Evolutionary conservation across 37 sponge, comb jelly and placozoan species (phyloP).

Genomic region (Bolinopsis microptera): DNA sequence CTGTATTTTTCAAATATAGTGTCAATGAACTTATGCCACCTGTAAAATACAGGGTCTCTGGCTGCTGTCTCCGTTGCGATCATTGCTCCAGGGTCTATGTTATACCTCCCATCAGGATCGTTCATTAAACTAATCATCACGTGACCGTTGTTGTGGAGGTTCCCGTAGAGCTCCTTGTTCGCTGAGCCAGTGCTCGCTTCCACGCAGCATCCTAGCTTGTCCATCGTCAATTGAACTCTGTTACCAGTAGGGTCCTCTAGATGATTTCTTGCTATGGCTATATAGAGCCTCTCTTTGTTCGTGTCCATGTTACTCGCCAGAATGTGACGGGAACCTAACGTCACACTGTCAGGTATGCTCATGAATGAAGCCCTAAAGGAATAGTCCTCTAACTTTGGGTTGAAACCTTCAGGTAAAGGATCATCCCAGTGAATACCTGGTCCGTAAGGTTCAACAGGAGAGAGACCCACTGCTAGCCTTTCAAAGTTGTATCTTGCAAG

Average conservation of each 20-base stretch:
- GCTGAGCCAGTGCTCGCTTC: conserved; percentile 6
- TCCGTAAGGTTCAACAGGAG: background rate
- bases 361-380: background rate
- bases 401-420: background rate
- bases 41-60: conserved; percentile 13
- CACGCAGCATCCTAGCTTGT: background rate
- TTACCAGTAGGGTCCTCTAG: background rate
- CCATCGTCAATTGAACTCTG: conserved; percentile 1
- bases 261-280: background rate
- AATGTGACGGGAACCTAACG: background rate
- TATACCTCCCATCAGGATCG: background rate
- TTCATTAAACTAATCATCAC: background rate
- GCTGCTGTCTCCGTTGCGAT: background rate
- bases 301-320: background rate
- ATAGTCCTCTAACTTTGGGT: background rate
- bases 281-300: background rate
- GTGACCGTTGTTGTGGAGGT: conserved; percentile 41
- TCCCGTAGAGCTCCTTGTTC: conserved; percentile 10
- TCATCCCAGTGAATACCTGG: background rate
- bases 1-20: background rate
- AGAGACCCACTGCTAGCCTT: background rate
- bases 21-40: conserved; percentile 42
- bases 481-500: conserved; percentile 39
- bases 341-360: background rate
- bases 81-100: background rate